Evolutionary conservation across 1,140 invertebrate species (phyloP).

Genomic region (Drosophila neocordata): DNA sequence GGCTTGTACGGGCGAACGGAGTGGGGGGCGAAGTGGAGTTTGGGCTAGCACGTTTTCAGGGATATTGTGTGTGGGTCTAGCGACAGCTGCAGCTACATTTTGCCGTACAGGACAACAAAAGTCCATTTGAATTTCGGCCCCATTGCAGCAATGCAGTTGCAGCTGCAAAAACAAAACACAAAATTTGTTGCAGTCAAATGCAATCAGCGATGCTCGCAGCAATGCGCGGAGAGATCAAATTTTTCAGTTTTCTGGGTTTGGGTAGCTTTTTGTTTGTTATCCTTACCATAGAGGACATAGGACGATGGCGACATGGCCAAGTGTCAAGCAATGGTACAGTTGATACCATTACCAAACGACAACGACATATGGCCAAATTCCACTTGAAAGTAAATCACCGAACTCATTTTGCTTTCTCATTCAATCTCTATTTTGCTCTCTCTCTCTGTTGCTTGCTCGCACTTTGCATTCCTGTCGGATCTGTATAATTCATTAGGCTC

Average conservation of each 20-base stretch:
- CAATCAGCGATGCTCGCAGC: slow-evolving; percentile 44
- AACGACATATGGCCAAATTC: slow-evolving; percentile 30
- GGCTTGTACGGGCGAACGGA: slow-evolving; percentile 23
- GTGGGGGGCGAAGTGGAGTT: background rate
- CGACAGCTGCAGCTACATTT: slow-evolving; percentile 59
- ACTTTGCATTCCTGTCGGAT: slow-evolving; percentile 10
- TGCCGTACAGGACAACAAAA: slow-evolving; percentile 55
- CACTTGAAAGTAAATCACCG: slow-evolving; percentile 48
- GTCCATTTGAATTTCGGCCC: slow-evolving; percentile 58
- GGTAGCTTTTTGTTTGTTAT: slow-evolving; percentile 34
- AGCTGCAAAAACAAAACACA: slow-evolving; percentile 40
- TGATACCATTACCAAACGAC: slow-evolving; percentile 20
- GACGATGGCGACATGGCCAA: slow-evolving; percentile 38
- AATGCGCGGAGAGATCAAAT: background rate
- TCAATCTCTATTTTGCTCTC: background rate
- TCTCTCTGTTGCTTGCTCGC: background rate
- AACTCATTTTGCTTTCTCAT: slow-evolving; percentile 17
- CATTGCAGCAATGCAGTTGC: slow-evolving; percentile 55
- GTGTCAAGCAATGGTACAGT: slow-evolving; percentile 49
- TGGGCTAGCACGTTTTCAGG: too few relatives aligned
- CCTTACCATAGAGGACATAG: background rate
- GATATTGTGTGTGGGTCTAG: background rate
- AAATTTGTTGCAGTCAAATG: slow-evolving; percentile 49
- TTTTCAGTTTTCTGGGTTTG: slow-evolving; percentile 12
- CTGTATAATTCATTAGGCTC: slow-evolving; percentile 61